Conservation (phyloP, 2,113 vertebrate genomes). For the Echinops telfairi region DNA sequence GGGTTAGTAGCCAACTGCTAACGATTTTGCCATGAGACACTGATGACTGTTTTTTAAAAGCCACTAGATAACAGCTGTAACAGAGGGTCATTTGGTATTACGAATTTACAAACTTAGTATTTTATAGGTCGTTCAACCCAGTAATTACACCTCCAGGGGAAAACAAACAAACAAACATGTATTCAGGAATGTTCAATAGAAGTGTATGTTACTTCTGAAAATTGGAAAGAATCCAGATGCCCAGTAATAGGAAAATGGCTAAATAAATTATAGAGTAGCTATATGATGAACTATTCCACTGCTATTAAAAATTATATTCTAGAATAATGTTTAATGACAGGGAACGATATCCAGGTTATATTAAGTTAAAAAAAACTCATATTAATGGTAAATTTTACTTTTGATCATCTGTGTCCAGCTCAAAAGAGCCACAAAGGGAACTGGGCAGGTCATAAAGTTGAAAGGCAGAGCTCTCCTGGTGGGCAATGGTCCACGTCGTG, state of each 20-base stretch:
- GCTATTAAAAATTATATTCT: conserved; percentile 53
- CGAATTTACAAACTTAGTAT: conserved; percentile 33
- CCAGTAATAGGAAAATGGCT: conserved; percentile 57
- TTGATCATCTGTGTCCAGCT: conserved; percentile 34
- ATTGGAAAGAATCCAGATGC: conserved; percentile 57
- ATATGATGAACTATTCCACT: neutral
- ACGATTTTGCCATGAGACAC: neutral
- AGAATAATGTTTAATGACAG: conserved; percentile 54
- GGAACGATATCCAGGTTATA: conserved; percentile 54
- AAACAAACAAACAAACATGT: neutral
- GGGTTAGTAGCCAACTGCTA: neutral
- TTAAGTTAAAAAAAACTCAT: conserved; percentile 50
- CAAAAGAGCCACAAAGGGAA: conserved; percentile 46
- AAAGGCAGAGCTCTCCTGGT: conserved; percentile 21
- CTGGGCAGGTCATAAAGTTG: conserved; percentile 40
- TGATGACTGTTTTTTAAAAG: neutral
- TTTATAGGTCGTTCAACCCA: conserved; percentile 1
- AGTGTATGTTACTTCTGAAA: conserved; percentile 56
- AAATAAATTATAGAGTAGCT: conserved; percentile 59
- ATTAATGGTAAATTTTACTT: conserved; percentile 61
- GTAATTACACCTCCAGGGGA: conserved; percentile 4
- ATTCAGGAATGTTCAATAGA: conserved; percentile 33
- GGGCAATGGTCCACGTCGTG: neutral
- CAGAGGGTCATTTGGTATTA: neutral
- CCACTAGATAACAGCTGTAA: neutral